phyloP scores from a whole-genome alignment of 2,113 vertebrate species.

The Corythaeola cristata region DNA sequence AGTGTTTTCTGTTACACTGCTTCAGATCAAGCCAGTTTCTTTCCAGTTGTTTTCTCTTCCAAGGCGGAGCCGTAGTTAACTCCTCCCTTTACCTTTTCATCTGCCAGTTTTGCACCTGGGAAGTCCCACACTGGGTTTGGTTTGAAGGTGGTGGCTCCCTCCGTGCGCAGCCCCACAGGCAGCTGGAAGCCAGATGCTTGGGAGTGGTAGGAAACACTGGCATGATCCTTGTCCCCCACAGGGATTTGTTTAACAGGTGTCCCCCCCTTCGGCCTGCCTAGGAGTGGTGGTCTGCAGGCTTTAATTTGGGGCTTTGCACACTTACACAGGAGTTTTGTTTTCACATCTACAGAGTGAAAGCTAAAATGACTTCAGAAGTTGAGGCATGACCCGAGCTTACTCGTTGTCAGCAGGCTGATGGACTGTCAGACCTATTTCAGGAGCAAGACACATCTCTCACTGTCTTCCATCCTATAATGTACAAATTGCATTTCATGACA shows the following conservation, averaged over 20 bases:
- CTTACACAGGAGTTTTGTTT: background rate
- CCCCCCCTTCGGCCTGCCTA: background rate
- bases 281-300: background rate
- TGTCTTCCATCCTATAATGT: background rate
- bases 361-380: background rate
- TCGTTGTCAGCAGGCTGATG: background rate
- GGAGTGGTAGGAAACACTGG: background rate
- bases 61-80: background rate
- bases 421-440: conserved; percentile 6
- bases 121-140: background rate
- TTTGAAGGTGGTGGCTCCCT: background rate
- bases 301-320: background rate
- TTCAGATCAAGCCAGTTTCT: background rate
- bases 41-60: background rate
- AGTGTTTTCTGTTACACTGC: background rate
- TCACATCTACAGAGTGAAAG: background rate
- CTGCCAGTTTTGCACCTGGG: background rate
- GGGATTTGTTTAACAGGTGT: background rate
- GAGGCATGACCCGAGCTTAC: background rate
- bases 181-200: background rate
- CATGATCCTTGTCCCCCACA: background rate
- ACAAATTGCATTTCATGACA: conserved; percentile 47
- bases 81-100: background rate
- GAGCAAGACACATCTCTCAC: background rate
- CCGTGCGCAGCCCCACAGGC: fast-evolving